Evolutionary conservation across 2,888 invertebrate genomes (phyloP), one percentile per base, ranked within the genome.

Genomic region (Plagodis pulveraria): DNA sequence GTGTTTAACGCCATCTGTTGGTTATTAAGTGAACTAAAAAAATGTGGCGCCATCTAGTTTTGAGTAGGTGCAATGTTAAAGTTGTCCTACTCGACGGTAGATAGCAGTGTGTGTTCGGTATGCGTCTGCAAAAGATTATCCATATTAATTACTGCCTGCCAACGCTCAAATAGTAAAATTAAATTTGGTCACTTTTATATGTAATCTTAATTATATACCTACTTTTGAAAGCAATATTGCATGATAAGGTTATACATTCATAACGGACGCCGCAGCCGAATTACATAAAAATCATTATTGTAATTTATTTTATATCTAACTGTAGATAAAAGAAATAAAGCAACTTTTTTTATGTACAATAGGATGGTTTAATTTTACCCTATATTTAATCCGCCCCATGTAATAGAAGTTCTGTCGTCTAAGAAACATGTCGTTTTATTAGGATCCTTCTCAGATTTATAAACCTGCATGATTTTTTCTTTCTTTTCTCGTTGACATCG

Each of bases 221-320:
- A 59, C 50, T 59, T 58, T 48, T 10, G 47, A 49, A 61, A 51
- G 52, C 63, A 49, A 36, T 60, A 54, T 5, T 42, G 11, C 11
- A 59, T 59, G 7, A 56, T 53, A 67, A 48, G 50, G 58, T 63
- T 66, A 65, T 72, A 71, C 68, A 67, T 69, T 68, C 59, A 69
- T 62, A 67, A 65, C 74, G 78, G 81, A 80, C 81, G 81, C 83
- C 80, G 84, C 85, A 78, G 81, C 83, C 80, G 84, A 77, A 77
- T 63, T 65, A 65, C 71, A 77, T 71, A 78, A 74, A 22, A 8
- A 84, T 77, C 81, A 85, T 84, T 83, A 84, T 63, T 91, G 89
- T 92, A 92, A 91, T 91, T 91, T 91, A 91, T 91, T 91, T 91
- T 91, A 92, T 91, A 90, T 89, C 86, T 91, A 90, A 90, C 83